Conservation (phyloP, 2,113 vertebrate genomes). For the Fregata magnificens region DNA sequence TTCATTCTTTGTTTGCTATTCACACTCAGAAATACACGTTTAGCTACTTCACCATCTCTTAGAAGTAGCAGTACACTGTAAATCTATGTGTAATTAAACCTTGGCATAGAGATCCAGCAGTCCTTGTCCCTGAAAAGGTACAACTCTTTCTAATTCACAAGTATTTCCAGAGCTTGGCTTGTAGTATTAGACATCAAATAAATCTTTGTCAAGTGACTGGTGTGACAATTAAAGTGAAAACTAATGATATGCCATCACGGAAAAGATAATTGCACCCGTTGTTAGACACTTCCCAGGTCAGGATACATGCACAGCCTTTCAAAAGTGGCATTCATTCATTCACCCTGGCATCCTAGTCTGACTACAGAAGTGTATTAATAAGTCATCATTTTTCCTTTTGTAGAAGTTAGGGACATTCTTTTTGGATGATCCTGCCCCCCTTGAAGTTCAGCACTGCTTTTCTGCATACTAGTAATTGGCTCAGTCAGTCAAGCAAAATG, state of each 20-base stretch:
- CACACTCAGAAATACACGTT: not conserved
- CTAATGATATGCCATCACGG: conserved; percentile 37
- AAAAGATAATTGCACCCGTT: conserved; percentile 64
- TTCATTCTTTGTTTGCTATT: not conserved
- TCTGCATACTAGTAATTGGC: conserved; percentile 6
- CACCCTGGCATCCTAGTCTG: conserved; percentile 13
- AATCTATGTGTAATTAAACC: not conserved
- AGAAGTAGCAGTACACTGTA: not conserved
- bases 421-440: not conserved
- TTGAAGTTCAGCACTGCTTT: conserved; percentile 41
- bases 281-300: conserved; percentile 60
- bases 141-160: not conserved
- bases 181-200: conserved; percentile 29
- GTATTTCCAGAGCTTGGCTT: not conserved
- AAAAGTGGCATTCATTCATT: not conserved
- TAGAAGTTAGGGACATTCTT: not conserved
- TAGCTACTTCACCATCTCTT: not conserved
- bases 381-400: not conserved
- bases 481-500: conserved; percentile 42
- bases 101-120: not conserved
- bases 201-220: conserved; percentile 49
- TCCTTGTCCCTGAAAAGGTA: not conserved
- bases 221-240: conserved; percentile 70
- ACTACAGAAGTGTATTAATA: conserved; percentile 27
- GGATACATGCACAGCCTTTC: conserved; percentile 19